Conservation (phyloP, 53 echinoderm and acorn worm genomes). For the Glandiceps talaboti region DNA sequence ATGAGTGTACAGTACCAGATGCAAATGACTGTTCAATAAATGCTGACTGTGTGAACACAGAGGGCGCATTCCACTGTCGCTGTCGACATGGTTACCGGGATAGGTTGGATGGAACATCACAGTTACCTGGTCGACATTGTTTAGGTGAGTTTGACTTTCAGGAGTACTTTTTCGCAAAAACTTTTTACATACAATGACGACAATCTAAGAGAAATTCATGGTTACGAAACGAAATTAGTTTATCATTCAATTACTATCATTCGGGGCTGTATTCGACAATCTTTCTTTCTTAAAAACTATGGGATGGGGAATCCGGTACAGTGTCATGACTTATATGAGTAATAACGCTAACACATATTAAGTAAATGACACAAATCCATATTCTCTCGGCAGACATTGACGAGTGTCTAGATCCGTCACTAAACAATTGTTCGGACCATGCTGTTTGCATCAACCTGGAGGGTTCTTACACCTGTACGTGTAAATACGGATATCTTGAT, state of each 20-base stretch:
- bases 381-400: background rate
- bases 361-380: no score
- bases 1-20: background rate
- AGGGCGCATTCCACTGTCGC: background rate
- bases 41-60: background rate
- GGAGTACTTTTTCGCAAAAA: no score
- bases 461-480: background rate
- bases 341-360: no score
- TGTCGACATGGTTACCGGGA: background rate
- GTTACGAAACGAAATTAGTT: no score
- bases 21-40: background rate
- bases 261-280: no score
- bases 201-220: no score
- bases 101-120: background rate
- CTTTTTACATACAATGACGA: no score
- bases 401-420: background rate
- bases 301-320: no score
- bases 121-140: background rate
- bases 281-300: no score
- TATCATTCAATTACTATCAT: no score
- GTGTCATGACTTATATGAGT: no score
- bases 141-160: no score
- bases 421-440: background rate
- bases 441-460: background rate
- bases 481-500: background rate